phyloP scores from a whole-genome alignment of 2,113 vertebrate species.

The Rhegmatorhina hoffmannsi region DNA sequence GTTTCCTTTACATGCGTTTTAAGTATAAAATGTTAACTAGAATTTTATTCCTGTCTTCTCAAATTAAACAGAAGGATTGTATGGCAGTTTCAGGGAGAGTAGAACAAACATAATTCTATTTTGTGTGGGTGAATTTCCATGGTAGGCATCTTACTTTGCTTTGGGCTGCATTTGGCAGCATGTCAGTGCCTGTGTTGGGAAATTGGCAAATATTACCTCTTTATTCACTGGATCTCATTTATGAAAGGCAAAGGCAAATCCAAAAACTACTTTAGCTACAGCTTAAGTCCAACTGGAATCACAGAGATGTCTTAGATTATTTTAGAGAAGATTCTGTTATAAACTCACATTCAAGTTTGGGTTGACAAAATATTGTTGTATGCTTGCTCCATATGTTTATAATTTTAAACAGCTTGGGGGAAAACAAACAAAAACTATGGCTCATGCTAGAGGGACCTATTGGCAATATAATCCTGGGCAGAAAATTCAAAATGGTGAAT shows the following conservation, averaged over 20 bases:
- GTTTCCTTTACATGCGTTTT: background rate
- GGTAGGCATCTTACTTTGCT: slow-evolving; percentile 14
- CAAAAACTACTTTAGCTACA: background rate
- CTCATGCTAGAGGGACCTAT: slow-evolving; percentile 5
- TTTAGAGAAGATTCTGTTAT: background rate
- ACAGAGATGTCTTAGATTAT: background rate
- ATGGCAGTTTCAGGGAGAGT: background rate
- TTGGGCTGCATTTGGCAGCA: background rate
- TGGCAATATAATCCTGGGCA: background rate
- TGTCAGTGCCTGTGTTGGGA: background rate
- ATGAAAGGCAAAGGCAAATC: background rate
- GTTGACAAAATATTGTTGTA: slow-evolving; percentile 41
- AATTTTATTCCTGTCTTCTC: slow-evolving; percentile 12
- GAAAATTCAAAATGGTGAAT: slow-evolving; percentile 31
- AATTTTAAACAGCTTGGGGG: slow-evolving; percentile 26
- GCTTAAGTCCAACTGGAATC: background rate
- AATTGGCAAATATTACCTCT: background rate
- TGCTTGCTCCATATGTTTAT: slow-evolving; percentile 51
- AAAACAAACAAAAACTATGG: slow-evolving; percentile 47
- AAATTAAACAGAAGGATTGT: slow-evolving; percentile 28
- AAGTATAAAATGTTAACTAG: background rate
- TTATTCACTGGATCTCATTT: background rate
- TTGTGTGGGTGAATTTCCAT: slow-evolving; percentile 25
- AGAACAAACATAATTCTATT: slow-evolving; percentile 24
- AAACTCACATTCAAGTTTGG: slow-evolving; percentile 26